Conservation (phyloP, 2,797 vertebrate species). For the Brachymystax lenok region DNA sequence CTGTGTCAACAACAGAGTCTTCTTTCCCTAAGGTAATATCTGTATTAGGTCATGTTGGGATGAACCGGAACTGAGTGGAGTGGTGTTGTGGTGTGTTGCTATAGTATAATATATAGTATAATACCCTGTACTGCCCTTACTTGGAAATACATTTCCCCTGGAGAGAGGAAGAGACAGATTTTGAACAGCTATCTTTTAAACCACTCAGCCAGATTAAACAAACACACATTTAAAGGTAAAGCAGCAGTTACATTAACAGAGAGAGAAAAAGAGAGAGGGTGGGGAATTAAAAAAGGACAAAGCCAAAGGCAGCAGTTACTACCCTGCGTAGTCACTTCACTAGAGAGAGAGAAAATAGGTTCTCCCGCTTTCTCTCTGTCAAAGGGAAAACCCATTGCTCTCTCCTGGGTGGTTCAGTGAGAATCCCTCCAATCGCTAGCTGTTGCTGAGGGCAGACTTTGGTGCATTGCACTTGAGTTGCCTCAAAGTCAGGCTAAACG, state of each 20-base stretch:
- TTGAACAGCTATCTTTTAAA: background rate
- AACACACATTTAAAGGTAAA: too few relatives aligned
- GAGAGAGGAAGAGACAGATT: background rate
- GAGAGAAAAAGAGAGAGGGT: background rate
- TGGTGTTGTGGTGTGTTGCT: background rate
- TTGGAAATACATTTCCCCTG: background rate
- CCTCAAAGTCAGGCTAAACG: background rate
- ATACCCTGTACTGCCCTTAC: background rate
- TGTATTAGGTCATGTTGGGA: background rate
- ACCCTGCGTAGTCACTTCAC: background rate
- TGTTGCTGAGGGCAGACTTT: background rate
- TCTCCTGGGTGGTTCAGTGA: background rate
- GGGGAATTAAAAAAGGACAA: background rate
- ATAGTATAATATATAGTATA: too few relatives aligned
- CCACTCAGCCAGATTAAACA: background rate
- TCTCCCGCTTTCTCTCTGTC: background rate
- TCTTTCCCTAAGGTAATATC: background rate
- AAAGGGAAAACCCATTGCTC: background rate
- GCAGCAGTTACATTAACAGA: too few relatives aligned
- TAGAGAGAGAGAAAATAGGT: background rate
- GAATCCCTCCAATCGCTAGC: background rate
- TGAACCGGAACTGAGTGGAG: background rate
- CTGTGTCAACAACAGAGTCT: background rate
- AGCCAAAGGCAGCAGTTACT: background rate
- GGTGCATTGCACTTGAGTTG: background rate